Base-by-base conservation (phyloP, 2,888 invertebrate genomes). In the Petrolisthes cinctipes region DNA sequence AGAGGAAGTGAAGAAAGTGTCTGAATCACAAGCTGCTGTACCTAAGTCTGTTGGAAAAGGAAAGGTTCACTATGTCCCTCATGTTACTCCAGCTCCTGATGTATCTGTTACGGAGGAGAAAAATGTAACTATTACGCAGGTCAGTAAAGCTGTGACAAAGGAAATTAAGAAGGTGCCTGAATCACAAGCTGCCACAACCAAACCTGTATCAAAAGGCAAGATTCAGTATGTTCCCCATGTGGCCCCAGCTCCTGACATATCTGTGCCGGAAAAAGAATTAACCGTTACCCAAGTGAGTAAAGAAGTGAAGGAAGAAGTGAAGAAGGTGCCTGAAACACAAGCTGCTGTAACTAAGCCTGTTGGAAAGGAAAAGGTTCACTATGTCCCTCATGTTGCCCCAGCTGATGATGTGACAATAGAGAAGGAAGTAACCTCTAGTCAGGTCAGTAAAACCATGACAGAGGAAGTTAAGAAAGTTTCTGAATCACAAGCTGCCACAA, bases 21-120 rank as follows among this genome's bases (percentile, higher is more conserved):
- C 71, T n/a, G 20, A 6, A n/a, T n/a, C 20, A n/a, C 71, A 71
- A 71, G 71, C 71, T 6, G 20, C 71, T n/a, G 37, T 37, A 37
- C 2, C 37, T 37, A 37, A 37, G 37, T 20, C 17, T 20, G 7
- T 20, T 20, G n/a, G n/a, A 17, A 23, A 57, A 11, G 80, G 57
- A 54, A 56, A 37, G 17, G 14, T 81, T 17, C 56, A 80, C 1
- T 80, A 80, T 80, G 80, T 75, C 75, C 75, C 75, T 37, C 75
- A 11, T 53, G 79, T 61, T 54, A 54, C 51, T 14, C n/a, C 71
- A 54, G 57, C 54, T n/a, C 53, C 73, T 23, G 71, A 73, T 6
- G 73, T 56, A 5, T n/a, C 75, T 37, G 37, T 37, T 23, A 23
- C 23, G 20, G 23, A 75, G 9, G 7, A 37, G 37, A 37, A 37